These are phyloP conservation scores for Sesia bembeciformis DNA, from an alignment of 2,888 invertebrate species.

Conservation along the genomic window DNA sequence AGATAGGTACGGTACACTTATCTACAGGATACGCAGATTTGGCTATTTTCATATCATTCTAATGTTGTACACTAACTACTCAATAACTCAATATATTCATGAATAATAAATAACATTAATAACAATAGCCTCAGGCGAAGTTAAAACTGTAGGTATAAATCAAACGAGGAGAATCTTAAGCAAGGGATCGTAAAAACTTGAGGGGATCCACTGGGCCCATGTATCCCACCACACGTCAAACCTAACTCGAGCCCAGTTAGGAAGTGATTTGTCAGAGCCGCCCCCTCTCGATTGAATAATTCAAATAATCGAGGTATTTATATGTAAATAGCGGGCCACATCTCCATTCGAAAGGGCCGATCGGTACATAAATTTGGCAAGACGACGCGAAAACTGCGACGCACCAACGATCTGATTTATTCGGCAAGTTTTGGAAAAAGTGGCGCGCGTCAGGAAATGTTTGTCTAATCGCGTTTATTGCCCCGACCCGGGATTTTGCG, in stretches of 20 bases:
- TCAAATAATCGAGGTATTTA: constrained; percentile 75
- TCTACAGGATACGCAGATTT: too few relatives aligned
- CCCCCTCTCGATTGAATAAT: constrained; percentile 76
- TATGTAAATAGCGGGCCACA: constrained; percentile 72
- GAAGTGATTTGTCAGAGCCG: constrained; percentile 74
- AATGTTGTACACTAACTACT: too few relatives aligned
- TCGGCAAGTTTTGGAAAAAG: constrained; percentile 68
- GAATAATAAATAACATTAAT: too few relatives aligned
- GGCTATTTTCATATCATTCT: too few relatives aligned
- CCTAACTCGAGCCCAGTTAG: constrained; percentile 58
- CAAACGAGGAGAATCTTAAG: neutral
- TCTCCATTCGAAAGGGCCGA: constrained; percentile 75
- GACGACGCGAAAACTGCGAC: constrained; percentile 72
- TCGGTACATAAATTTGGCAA: constrained; percentile 74
- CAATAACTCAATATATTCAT: too few relatives aligned
- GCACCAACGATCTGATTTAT: constrained; percentile 72
- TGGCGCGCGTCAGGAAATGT: constrained; percentile 70
- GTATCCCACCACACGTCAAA: constrained; percentile 50
- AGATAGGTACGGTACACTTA: too few relatives aligned
- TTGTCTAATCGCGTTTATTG: constrained; percentile 72
- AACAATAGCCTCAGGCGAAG: too few relatives aligned
- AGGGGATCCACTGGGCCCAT: constrained; percentile 19
- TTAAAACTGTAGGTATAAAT: neutral
- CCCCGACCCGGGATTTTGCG: constrained; percentile 52
- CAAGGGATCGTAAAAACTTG: constrained; percentile 28